phyloP scores from a whole-genome alignment of 2,113 vertebrate genomes.

The Nicator chloris region DNA sequence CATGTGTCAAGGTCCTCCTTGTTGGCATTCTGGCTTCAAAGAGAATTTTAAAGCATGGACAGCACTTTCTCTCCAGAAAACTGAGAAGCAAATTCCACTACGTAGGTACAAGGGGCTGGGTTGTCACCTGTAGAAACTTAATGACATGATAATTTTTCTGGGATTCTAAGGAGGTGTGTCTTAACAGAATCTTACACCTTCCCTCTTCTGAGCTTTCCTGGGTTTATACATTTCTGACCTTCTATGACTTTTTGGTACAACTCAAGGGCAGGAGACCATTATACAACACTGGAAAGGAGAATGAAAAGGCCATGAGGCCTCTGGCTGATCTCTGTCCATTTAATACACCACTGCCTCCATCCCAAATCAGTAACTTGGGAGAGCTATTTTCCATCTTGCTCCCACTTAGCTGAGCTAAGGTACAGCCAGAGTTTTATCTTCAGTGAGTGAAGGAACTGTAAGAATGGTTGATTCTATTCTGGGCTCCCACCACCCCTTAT shows the following conservation, averaged over 20 bases:
- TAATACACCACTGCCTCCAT: background rate
- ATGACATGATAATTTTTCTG: background rate
- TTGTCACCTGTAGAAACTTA: background rate
- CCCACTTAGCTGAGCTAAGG: background rate
- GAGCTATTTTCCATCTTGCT: background rate
- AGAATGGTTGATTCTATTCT: background rate
- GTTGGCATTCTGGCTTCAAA: background rate
- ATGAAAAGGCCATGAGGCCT: background rate
- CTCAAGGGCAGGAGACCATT: background rate
- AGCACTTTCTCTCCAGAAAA: background rate
- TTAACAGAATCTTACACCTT: background rate
- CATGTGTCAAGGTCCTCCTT: background rate
- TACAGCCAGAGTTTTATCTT: background rate
- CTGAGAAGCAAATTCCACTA: background rate
- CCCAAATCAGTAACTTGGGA: background rate
- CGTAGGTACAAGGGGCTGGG: background rate
- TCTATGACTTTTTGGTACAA: background rate
- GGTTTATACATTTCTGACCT: background rate
- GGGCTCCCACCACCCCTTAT: background rate
- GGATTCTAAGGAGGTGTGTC: background rate
- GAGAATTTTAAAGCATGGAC: background rate
- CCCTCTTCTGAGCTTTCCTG: background rate
- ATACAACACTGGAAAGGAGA: background rate
- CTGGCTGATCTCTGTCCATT: background rate
- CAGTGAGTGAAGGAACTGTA: background rate